phyloP scores from a whole-genome alignment of 2,113 vertebrate genomes.

The Sakesphorus luctuosus region DNA sequence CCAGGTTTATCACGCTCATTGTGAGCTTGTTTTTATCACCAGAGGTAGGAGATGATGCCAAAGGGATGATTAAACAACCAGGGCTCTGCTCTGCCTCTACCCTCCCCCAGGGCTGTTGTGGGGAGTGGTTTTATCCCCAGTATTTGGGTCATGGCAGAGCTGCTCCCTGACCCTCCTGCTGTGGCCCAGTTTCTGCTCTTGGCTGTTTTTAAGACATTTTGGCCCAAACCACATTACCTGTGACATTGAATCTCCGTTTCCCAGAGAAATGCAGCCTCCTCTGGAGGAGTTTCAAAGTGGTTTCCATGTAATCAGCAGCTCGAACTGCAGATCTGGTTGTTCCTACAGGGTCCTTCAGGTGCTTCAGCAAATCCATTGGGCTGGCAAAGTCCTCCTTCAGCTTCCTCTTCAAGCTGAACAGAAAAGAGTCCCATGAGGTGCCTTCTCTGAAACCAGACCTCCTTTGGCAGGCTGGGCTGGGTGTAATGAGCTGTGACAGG shows the following conservation, averaged over 20 bases:
- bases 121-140: background rate
- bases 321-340: constrained; percentile 30
- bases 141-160: background rate
- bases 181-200: background rate
- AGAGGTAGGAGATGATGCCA: background rate
- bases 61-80: background rate
- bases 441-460: background rate
- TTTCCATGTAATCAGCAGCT: constrained; percentile 46
- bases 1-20: background rate
- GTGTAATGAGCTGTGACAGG: background rate
- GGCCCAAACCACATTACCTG: background rate
- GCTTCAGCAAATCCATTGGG: constrained; percentile 35
- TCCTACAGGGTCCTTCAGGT: constrained; percentile 41
- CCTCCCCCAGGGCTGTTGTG: background rate
- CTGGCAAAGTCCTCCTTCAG: background rate
- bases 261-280: background rate
- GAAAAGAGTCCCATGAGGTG: background rate
- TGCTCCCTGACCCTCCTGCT: background rate
- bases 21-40: background rate
- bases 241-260: background rate
- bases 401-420: constrained; percentile 13
- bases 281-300: constrained; percentile 21
- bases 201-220: background rate
- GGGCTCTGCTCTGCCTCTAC: background rate
- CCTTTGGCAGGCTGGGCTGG: background rate